Evolutionary conservation across 2,113 vertebrate species (phyloP).

Genomic region (Entomyzon cyanotis): DNA sequence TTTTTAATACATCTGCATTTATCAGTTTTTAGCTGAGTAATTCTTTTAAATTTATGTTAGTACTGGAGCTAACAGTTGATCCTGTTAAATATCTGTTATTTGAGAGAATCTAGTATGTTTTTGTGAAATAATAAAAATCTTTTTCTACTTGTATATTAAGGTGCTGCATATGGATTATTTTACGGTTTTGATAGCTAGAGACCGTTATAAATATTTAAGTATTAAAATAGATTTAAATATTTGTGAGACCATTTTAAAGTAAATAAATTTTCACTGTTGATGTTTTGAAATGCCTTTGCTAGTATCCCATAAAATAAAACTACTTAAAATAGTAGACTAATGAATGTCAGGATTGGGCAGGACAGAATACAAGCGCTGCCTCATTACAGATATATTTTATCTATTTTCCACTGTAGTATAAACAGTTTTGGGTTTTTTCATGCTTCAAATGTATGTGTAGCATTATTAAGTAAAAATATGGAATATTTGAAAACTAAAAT

Average conservation of each 20-base stretch:
- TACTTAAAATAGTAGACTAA: neutral
- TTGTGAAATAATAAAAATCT: neutral
- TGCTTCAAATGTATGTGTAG: neutral
- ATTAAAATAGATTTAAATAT: neutral
- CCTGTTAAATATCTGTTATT: neutral
- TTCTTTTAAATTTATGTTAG: neutral
- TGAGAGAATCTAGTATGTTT: neutral
- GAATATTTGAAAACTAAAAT: neutral
- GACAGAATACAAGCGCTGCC: neutral
- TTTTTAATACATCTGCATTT: neutral
- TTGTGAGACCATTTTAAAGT: neutral
- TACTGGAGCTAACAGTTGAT: neutral
- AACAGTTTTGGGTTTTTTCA: neutral
- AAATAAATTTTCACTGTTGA: neutral
- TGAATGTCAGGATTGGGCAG: neutral
- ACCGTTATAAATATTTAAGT: neutral
- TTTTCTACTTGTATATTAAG: neutral
- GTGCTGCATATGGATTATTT: neutral
- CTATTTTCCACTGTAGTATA: neutral
- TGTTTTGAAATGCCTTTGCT: neutral
- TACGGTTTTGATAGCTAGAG: neutral
- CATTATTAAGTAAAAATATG: neutral
- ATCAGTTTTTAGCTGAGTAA: neutral
- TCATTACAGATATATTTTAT: neutral
- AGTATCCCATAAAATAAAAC: neutral